Conservation (phyloP, 2,797 vertebrate species). For the Tinamus major region DNA sequence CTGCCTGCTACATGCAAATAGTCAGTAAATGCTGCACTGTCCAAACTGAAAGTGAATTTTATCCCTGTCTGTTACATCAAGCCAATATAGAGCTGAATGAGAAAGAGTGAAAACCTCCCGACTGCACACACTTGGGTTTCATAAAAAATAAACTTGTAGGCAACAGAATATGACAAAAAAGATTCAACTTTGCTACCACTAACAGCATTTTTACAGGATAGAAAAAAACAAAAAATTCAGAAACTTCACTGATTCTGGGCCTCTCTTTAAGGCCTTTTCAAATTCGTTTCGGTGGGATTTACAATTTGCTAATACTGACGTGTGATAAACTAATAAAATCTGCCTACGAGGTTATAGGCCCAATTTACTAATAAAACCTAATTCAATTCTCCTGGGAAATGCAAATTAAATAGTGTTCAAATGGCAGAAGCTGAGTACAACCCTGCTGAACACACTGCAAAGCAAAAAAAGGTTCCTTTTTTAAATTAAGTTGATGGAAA, state of each 20-base stretch:
- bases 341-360: conserved; percentile 78
- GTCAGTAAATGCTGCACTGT: not conserved
- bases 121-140: not conserved
- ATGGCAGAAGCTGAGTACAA: conserved; percentile 31
- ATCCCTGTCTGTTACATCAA: not conserved
- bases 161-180: not conserved
- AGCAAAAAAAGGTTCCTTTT: conserved; percentile 13
- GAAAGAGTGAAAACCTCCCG: not conserved
- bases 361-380: conserved; percentile 83
- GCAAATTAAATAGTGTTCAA: conserved; percentile 75
- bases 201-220: conserved; percentile 17
- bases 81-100: not conserved
- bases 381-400: conserved; percentile 79
- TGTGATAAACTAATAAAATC: conserved; percentile 84
- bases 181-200: conserved; percentile 11
- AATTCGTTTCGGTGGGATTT: conserved; percentile 76
- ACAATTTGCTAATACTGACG: conserved; percentile 82
- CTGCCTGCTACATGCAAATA: not conserved
- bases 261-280: conserved; percentile 65
- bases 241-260: conserved; percentile 43
- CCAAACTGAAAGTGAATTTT: not conserved
- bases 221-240: not conserved
- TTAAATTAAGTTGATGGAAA: not conserved
- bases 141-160: not conserved
- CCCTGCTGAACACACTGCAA: conserved; percentile 15